Conservation (phyloP, 2,113 vertebrate genomes). For the Cyanistes caeruleus region DNA sequence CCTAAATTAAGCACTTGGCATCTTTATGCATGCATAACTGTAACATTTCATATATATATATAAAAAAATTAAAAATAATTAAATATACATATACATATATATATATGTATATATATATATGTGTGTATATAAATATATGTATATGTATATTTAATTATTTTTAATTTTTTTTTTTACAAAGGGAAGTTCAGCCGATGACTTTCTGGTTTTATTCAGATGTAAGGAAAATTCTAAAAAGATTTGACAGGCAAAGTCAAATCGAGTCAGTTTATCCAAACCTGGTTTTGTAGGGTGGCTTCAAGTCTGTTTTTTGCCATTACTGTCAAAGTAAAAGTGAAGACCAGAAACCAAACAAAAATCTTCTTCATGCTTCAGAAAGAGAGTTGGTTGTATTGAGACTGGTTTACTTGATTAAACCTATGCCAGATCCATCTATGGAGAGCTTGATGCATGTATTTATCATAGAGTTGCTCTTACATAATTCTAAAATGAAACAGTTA, state of each 20-base stretch:
- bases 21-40: not conserved
- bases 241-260: not conserved
- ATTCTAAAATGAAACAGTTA: not conserved
- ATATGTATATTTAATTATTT: not conserved
- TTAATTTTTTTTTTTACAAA: not conserved
- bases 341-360: not conserved
- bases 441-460: not conserved
- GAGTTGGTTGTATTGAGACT: not conserved
- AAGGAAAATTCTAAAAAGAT: not conserved
- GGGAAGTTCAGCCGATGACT: not conserved
- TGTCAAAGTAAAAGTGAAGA: not conserved
- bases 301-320: not conserved
- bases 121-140: too few species aligned
- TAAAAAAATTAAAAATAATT: too few species aligned
- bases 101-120: too few species aligned
- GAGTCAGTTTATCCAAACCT: not conserved
- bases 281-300: not conserved
- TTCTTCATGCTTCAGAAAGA: not conserved
- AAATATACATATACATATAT: too few species aligned
- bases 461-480: not conserved
- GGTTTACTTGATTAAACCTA: not conserved
- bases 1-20: not conserved
- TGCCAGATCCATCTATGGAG: not conserved
- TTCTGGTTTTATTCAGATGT: not conserved
- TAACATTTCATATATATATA: not conserved